Base-by-base conservation (phyloP, 2,888 invertebrate species). In the Himalopsyche kuldschensis region DNA sequence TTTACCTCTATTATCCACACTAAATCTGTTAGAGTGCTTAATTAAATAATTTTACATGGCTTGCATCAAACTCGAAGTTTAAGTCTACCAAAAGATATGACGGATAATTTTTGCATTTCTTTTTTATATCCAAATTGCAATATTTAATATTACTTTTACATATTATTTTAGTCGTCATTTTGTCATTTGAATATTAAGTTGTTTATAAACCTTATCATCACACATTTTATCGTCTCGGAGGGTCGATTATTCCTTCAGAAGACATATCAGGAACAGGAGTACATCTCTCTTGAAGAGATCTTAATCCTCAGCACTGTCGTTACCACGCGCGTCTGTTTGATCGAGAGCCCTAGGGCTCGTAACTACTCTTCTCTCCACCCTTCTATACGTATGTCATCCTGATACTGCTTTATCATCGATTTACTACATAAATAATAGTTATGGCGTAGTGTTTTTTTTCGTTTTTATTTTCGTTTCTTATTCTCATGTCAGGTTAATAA, bases 241-340 rank as follows among this genome's bases (percentile, higher is more conserved):
- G 20, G 55, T 55, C 48, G 75, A 81, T 48, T 24, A 63, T 48
- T 75, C 76, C 75, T 75, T 76, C 32, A 69, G 55, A 75, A 78
- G 83, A 80, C 77, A 78, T 79, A 79, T 82, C 82, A 83, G 78
- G 32, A 78, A n/a, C 80, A 80, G 80, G 63, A 41, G 30, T 47
- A 76, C 76, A 81, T 55, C 55, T 55, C n/a, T 55, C 55, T 55
- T 82, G 76, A 84, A 82, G 84, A 84, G 85, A 85, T 85, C 85
- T 85, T 84, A 85, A 86, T 86, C 86, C 86, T 81, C 79, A 41
- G 84, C 48, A 47, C 86, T 86, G 86, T 86, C 86, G 84, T 81
- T 82, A 85, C 85, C 86, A 86, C 82, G 78, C 84, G 85, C 81
- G 80, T 82, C 82, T 85, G 81, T 85, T 84, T 86, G 86, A 86